Conservation (phyloP, 1,140 invertebrate species). For the Drosophila parabipectinata region DNA sequence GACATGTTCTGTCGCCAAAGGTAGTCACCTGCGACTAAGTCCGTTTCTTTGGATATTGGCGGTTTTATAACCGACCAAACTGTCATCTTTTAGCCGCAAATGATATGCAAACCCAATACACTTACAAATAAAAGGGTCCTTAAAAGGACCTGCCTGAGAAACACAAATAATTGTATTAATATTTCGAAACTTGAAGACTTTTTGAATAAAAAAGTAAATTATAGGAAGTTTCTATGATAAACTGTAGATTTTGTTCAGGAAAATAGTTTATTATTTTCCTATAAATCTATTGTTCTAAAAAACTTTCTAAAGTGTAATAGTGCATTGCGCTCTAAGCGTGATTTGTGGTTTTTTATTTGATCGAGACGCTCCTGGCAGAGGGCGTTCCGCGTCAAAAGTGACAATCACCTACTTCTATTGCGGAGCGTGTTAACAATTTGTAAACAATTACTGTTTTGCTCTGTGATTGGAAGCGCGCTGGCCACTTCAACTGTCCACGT, state of each 20-base stretch:
- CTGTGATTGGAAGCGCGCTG: slow-evolving; percentile 69
- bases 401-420: slow-evolving; percentile 65
- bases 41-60: slow-evolving; percentile 27
- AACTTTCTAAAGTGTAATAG: neutral
- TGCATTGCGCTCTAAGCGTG: slow-evolving; percentile 55
- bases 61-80: slow-evolving; percentile 58
- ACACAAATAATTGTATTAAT: too few relatives aligned
- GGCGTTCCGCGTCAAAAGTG: slow-evolving; percentile 78
- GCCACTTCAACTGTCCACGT: slow-evolving; percentile 58
- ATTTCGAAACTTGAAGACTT: too few relatives aligned
- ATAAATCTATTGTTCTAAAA: too few relatives aligned
- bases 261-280: too few relatives aligned
- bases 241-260: too few relatives aligned
- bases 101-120: slow-evolving; percentile 79
- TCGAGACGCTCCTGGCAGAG: slow-evolving; percentile 42
- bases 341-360: slow-evolving; percentile 72
- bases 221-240: too few relatives aligned
- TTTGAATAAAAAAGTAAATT: too few relatives aligned
- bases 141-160: neutral
- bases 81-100: slow-evolving; percentile 42
- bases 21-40: slow-evolving; percentile 23
- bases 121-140: slow-evolving; percentile 16
- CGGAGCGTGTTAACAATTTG: slow-evolving; percentile 78
- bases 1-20: slow-evolving; percentile 44
- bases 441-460: slow-evolving; percentile 83